Conservation (phyloP, 2,113 vertebrate species). For the Labeo rohita region DNA sequence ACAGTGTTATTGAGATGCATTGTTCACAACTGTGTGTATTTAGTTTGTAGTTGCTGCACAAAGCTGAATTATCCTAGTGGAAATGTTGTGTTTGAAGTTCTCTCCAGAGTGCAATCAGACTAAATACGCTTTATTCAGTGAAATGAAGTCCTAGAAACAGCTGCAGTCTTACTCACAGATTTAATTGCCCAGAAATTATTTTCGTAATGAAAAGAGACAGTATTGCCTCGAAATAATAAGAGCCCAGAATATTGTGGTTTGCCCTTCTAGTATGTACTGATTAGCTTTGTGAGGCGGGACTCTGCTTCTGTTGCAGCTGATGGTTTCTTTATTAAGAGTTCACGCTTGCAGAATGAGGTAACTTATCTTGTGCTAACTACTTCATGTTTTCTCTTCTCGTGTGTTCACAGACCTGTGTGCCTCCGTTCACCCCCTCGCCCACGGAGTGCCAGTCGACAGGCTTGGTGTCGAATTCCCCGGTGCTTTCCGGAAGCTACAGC, state of each 20-base stretch:
- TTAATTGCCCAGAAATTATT: conserved; percentile 24
- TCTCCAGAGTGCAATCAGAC: conserved; percentile 13
- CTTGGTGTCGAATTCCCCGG: conserved; percentile 89
- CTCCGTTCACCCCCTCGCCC: conserved; percentile 92
- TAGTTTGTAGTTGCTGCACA: conserved; percentile 2
- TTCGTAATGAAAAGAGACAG: conserved; percentile 31
- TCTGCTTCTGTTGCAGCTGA: conserved; percentile 1
- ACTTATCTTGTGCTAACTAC: conserved; percentile 19
- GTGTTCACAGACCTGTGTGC: conserved; percentile 78
- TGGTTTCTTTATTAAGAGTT: neutral
- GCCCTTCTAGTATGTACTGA: neutral
- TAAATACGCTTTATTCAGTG: conserved; percentile 20
- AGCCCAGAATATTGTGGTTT: neutral
- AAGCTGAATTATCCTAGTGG: neutral
- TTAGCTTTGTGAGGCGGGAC: neutral
- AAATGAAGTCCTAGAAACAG: conserved; percentile 15
- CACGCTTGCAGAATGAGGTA: neutral
- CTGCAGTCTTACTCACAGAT: neutral
- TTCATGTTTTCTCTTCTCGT: neutral
- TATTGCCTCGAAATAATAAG: conserved; percentile 11
- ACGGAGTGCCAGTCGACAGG: conserved; percentile 91
- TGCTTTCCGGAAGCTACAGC: conserved; percentile 94
- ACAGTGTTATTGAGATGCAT: neutral
- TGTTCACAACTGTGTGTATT: neutral
- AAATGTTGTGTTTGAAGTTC: conserved; percentile 22